These are phyloP conservation scores for Selenia dentaria DNA, from an alignment of 2,888 invertebrate species.

Conservation along the genomic window DNA sequence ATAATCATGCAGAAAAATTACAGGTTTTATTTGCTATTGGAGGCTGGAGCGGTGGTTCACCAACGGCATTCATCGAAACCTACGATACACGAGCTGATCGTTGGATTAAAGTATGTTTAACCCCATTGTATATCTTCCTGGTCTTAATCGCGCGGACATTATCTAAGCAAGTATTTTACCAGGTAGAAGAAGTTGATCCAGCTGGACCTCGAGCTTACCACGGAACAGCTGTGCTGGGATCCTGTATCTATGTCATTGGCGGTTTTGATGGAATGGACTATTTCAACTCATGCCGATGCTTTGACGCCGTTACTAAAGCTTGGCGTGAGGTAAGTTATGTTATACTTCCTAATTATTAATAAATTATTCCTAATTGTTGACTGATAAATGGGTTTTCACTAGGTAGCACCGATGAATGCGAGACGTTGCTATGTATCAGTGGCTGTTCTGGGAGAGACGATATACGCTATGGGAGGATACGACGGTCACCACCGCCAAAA, in stretches of 20 bases:
- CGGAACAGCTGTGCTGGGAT: slow-evolving; percentile 94
- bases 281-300: slow-evolving; percentile 94
- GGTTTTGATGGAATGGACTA: slow-evolving; percentile 96
- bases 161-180: slow-evolving; percentile 25
- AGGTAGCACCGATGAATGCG: slow-evolving; percentile 95
- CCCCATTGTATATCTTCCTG: not conserved
- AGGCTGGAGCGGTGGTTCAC: slow-evolving; percentile 87
- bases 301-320: slow-evolving; percentile 92
- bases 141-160: not conserved
- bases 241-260: slow-evolving; percentile 94
- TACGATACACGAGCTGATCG: slow-evolving; percentile 95
- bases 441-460: slow-evolving; percentile 89
- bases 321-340: slow-evolving; percentile 90
- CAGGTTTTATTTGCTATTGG: slow-evolving; percentile 90
- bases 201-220: slow-evolving; percentile 96
- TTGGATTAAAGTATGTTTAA: slow-evolving; percentile 88
- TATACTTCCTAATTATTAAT: not conserved
- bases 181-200: slow-evolving; percentile 91
- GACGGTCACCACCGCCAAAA: slow-evolving; percentile 94
- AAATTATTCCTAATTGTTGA: too few species aligned
- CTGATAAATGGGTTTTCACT: not conserved
- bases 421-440: slow-evolving; percentile 95
- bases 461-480: slow-evolving; percentile 95
- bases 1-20: slow-evolving; percentile 20
- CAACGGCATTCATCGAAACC: slow-evolving; percentile 92